A percentile compares a stretch with the other conserved stretches of the same genome.
Evolutionary conservation across 2,797 vertebrate genomes (phyloP).

Genomic region (Acanthiza pusilla): DNA sequence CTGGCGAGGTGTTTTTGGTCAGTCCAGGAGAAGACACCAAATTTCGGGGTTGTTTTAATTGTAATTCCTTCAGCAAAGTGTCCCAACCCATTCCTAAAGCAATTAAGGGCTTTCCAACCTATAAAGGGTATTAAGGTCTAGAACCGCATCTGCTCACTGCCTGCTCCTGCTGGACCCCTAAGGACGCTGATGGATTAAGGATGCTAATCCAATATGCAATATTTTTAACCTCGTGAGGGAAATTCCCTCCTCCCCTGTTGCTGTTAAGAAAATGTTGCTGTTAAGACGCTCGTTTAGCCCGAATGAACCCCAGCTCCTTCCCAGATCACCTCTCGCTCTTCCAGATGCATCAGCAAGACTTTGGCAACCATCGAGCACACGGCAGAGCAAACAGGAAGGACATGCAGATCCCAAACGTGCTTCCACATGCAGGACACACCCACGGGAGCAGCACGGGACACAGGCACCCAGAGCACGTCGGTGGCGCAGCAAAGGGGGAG

Average conservation of each 20-base stretch:
- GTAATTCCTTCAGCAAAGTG: not conserved
- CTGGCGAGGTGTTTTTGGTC: not conserved
- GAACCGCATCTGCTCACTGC: not conserved
- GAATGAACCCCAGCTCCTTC: not conserved
- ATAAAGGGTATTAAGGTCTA: not conserved
- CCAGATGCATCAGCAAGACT: not conserved
- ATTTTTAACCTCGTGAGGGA: not conserved
- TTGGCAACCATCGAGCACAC: not conserved
- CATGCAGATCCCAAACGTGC: conserved; percentile 38
- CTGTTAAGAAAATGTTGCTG: not conserved
- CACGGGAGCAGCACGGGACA: not conserved
- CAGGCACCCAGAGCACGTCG: not conserved
- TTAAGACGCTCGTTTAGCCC: not conserved
- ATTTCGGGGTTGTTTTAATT: not conserved
- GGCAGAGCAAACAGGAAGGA: not conserved
- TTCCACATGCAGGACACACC: conserved; percentile 15
- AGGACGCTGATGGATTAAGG: not conserved
- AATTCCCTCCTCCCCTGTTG: not conserved
- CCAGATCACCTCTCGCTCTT: not conserved
- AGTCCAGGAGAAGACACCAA: not conserved
- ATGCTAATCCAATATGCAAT: not conserved
- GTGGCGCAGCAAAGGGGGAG: not conserved
- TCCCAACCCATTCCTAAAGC: not conserved
- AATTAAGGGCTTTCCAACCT: not conserved
- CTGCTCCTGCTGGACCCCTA: not conserved